Evolutionary conservation across 2,888 invertebrate genomes (phyloP).

Genomic region (Tridacna gigas): DNA sequence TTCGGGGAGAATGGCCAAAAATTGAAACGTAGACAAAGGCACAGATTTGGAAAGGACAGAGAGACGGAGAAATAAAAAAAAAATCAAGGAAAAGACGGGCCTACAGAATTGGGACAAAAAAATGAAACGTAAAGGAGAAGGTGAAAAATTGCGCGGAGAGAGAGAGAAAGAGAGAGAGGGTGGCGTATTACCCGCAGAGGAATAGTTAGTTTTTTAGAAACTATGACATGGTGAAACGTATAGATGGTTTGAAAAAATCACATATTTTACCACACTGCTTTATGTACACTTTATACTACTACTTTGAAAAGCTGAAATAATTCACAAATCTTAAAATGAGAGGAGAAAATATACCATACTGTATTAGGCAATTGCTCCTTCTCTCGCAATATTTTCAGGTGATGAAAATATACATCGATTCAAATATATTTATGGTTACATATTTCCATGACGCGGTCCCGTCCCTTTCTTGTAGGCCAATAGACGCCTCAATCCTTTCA

Average conservation of each 20-base stretch:
- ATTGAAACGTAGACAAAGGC: background rate
- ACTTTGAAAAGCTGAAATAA: too few species aligned
- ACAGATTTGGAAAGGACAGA: background rate
- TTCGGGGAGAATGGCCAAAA: background rate
- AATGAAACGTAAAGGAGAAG: background rate
- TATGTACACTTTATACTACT: background rate
- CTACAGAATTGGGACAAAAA: background rate
- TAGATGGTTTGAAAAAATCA: too few species aligned
- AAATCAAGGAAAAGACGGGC: background rate
- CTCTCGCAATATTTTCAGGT: background rate
- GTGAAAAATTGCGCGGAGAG: too few species aligned
- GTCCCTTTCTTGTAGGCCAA: background rate
- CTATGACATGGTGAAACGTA: too few species aligned
- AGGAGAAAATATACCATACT: background rate
- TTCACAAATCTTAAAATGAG: too few species aligned
- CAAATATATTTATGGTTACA: background rate
- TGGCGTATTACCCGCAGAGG: too few species aligned
- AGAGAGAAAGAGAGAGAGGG: too few species aligned
- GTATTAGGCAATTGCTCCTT: background rate
- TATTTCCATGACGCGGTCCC: too few species aligned
- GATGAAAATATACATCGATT: background rate
- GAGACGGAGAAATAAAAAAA: background rate
- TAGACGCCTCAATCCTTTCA: constrained; percentile 14
- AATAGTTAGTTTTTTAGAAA: too few species aligned
- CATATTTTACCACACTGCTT: background rate